Conservation (phyloP, 2,797 vertebrate species). For the Clamator glandarius region DNA sequence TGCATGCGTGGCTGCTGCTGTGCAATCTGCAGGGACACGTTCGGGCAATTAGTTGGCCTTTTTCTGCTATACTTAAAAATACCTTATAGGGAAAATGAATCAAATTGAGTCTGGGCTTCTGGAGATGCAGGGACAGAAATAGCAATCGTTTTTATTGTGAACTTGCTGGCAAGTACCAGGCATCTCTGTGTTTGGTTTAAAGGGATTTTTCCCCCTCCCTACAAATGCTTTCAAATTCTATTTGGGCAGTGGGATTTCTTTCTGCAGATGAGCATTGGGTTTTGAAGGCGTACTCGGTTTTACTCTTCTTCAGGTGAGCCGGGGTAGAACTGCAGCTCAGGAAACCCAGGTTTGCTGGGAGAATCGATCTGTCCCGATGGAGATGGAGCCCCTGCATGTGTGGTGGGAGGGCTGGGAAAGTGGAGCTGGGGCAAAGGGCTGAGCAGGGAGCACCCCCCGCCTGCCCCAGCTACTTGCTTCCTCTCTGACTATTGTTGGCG, state of each 20-base stretch:
- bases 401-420: neutral
- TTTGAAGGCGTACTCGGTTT: neutral
- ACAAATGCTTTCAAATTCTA: fast-evolving
- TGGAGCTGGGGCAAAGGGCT: fast-evolving
- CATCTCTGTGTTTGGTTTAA: neutral
- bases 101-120: neutral
- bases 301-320: neutral
- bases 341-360: neutral
- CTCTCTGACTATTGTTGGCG: neutral
- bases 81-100: neutral
- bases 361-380: fast-evolving
- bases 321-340: fast-evolving
- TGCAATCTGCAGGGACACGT: neutral
- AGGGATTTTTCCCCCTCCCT: neutral
- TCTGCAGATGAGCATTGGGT: neutral
- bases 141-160: neutral
- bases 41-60: neutral
- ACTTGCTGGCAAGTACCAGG: neutral
- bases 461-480: neutral
- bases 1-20: neutral
- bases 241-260: neutral
- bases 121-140: neutral
- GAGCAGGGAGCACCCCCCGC: fast-evolving
- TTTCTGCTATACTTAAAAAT: neutral
- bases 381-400: fast-evolving